Conservation (phyloP, 2,113 vertebrate species). For the Xyliphius kryptos region DNA sequence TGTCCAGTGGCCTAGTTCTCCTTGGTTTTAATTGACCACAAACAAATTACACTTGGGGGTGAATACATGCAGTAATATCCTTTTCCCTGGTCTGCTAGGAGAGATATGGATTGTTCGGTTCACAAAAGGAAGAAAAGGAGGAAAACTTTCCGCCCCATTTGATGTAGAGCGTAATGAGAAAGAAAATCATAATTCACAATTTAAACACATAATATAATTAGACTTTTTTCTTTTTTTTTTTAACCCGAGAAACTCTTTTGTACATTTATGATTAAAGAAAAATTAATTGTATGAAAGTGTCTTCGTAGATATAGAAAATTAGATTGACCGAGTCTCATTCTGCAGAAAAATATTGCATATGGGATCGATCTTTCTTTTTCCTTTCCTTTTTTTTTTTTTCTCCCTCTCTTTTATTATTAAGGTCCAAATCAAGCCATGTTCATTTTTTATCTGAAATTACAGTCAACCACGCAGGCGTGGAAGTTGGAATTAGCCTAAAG, state of each 20-base stretch:
- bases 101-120: conserved; percentile 48
- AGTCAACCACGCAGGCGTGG: conserved; percentile 64
- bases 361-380: conserved; percentile 59
- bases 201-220: conserved; percentile 75
- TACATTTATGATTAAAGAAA: conserved; percentile 77
- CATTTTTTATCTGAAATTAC: conserved; percentile 86
- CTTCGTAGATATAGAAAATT: conserved; percentile 73
- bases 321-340: conserved; percentile 62
- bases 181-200: conserved; percentile 71
- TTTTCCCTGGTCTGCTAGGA: conserved; percentile 31
- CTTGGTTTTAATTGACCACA: conserved; percentile 38
- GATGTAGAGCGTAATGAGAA: conserved; percentile 65
- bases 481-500: conserved; percentile 82
- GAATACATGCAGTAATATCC: conserved; percentile 31
- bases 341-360: conserved; percentile 68
- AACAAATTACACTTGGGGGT: conserved; percentile 34
- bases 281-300: conserved; percentile 81
- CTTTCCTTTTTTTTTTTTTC: conserved; percentile 35
- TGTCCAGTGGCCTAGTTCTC: conserved; percentile 30
- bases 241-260: conserved; percentile 68
- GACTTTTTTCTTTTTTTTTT: conserved; percentile 57
- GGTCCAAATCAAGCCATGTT: conserved; percentile 78
- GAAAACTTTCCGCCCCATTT: conserved; percentile 60
- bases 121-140: conserved; percentile 50
- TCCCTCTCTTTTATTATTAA: conserved; percentile 44